phyloP scores from a whole-genome alignment of 2,888 invertebrate genomes.

The Agrotis segetum region DNA sequence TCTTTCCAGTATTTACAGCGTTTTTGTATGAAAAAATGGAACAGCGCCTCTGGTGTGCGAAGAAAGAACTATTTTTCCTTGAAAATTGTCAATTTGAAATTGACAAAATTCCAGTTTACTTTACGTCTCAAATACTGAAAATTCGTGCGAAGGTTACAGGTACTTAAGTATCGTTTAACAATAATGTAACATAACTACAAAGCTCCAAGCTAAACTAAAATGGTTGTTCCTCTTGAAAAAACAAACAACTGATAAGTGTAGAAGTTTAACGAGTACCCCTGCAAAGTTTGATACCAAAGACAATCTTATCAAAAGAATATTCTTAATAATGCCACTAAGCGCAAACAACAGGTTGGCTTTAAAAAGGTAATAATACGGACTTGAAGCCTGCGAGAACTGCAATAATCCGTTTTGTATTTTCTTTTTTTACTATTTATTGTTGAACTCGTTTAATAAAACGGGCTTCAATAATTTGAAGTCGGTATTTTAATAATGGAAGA shows the following conservation, averaged over 20 bases:
- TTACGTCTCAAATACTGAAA: no score
- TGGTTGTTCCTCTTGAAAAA: slow-evolving; percentile 14
- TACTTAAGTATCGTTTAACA: no score
- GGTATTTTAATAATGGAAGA: neutral
- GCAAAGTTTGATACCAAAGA: slow-evolving; percentile 25
- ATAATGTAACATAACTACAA: neutral
- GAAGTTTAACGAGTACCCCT: slow-evolving; percentile 31
- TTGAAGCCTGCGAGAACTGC: slow-evolving; percentile 30
- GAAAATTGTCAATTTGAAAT: no score
- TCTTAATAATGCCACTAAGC: slow-evolving; percentile 43
- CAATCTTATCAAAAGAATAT: slow-evolving; percentile 44
- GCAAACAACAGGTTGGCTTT: slow-evolving; percentile 54
- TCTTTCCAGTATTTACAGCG: no score
- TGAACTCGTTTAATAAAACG: slow-evolving; percentile 30
- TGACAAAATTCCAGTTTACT: no score
- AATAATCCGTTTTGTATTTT: slow-evolving; percentile 37
- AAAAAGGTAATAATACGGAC: slow-evolving; percentile 37
- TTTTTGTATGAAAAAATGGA: no score
- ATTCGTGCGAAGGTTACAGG: no score
- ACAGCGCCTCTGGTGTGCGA: no score
- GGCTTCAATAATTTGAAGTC: slow-evolving; percentile 13
- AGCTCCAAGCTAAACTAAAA: neutral
- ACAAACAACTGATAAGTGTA: slow-evolving; percentile 36
- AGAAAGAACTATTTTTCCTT: no score
- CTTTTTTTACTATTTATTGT: slow-evolving; percentile 23